Percentiles rank a stretch among this genome's conserved stretches.
Evolutionary conservation across 1,140 invertebrate genomes (phyloP).

Genomic region (Cotesia vestalis): DNA sequence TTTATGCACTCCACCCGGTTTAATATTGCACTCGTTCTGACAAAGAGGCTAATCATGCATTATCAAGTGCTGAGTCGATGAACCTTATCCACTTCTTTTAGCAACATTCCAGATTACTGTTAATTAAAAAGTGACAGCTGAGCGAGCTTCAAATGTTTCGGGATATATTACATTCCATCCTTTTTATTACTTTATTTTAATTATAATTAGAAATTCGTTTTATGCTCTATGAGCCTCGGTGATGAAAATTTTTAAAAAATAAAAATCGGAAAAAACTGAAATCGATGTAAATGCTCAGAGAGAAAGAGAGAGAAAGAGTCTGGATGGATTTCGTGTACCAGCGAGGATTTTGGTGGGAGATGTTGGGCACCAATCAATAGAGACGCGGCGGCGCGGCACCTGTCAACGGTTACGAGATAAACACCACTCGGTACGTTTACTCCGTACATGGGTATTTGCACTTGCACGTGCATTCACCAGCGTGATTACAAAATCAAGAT

Average conservation of each 20-base stretch:
- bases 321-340: background rate
- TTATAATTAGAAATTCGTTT: too few species aligned
- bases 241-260: background rate
- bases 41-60: too few species aligned
- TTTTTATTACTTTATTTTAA: too few species aligned
- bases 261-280: constrained; percentile 2
- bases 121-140: too few species aligned
- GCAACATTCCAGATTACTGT: too few species aligned
- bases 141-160: too few species aligned
- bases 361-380: constrained; percentile 53
- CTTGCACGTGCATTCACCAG: constrained; percentile 13
- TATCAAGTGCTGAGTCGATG: too few species aligned
- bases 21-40: too few species aligned
- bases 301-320: background rate
- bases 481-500: constrained; percentile 4
- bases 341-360: constrained; percentile 3
- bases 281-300: constrained; percentile 8
- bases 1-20: too few species aligned
- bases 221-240: too few species aligned
- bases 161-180: too few species aligned
- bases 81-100: too few species aligned
- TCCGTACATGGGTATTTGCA: constrained; percentile 20
- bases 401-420: constrained; percentile 53
- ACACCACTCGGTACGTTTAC: constrained; percentile 32
- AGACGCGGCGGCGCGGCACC: constrained; percentile 54